phyloP scores from a whole-genome alignment of 2,797 vertebrate species.

The Anabas testudineus region DNA sequence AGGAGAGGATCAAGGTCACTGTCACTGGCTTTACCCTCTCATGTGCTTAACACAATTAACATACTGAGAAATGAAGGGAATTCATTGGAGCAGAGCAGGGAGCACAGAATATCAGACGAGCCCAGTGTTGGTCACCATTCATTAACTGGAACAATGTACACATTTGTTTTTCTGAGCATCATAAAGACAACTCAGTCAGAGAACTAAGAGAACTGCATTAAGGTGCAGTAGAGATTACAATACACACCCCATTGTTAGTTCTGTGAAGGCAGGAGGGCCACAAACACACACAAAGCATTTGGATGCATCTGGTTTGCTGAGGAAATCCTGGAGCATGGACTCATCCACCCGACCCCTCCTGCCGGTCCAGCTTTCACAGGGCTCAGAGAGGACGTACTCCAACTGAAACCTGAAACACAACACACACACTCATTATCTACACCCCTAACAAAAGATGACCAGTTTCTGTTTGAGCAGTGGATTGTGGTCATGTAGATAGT shows the following conservation, averaged over 20 bases:
- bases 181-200: too few species aligned
- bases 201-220: too few species aligned
- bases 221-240: neutral
- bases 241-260: constrained; percentile 88
- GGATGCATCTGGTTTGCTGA: constrained; percentile 81
- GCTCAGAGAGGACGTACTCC: constrained; percentile 91
- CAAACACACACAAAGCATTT: constrained; percentile 91
- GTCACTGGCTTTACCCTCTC: too few species aligned
- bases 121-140: neutral
- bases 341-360: constrained; percentile 86
- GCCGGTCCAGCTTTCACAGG: constrained; percentile 85
- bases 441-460: too few species aligned
- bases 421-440: constrained; percentile 2
- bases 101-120: neutral
- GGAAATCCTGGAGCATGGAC: constrained; percentile 83
- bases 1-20: neutral
- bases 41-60: too few species aligned
- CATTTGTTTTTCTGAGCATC: too few species aligned
- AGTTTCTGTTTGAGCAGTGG: too few species aligned
- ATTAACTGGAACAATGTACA: too few species aligned
- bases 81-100: too few species aligned
- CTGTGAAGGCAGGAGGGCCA: constrained; percentile 90
- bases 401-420: constrained; percentile 87
- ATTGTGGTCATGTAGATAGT: too few species aligned
- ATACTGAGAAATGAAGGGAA: too few species aligned